Conservation (phyloP, 1,140 invertebrate genomes). For the Euborellia annulipes region DNA sequence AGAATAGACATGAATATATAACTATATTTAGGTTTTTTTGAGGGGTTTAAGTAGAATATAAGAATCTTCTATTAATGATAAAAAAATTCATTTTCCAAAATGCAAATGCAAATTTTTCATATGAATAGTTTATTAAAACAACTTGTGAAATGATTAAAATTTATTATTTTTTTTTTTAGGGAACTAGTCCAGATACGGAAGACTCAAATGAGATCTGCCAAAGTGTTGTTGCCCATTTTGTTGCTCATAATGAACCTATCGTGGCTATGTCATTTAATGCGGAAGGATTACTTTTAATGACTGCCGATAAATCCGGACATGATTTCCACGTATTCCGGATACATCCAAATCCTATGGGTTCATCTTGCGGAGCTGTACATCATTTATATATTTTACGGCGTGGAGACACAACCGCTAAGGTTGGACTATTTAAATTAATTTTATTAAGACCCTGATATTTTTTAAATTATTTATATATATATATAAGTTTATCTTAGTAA, state of each 20-base stretch:
- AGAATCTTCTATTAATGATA: too few species aligned
- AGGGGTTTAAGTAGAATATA: too few species aligned
- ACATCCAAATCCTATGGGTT: slow-evolving; percentile 78
- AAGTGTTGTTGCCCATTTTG: slow-evolving; percentile 80
- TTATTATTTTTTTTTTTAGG: slow-evolving; percentile 13
- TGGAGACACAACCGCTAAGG: slow-evolving; percentile 67
- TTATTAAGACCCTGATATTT: too few species aligned
- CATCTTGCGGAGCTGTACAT: slow-evolving; percentile 78
- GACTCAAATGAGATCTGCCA: slow-evolving; percentile 26
- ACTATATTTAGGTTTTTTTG: too few species aligned
- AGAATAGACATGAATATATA: too few species aligned
- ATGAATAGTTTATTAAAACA: background rate
- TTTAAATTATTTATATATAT: too few species aligned
- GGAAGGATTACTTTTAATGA: slow-evolving; percentile 79
- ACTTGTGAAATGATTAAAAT: slow-evolving; percentile 1
- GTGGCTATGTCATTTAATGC: slow-evolving; percentile 83
- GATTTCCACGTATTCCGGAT: slow-evolving; percentile 93
- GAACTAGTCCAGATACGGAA: slow-evolving; percentile 11
- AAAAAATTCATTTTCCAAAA: too few species aligned
- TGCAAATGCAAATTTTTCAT: too few species aligned
- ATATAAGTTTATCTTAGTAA: too few species aligned
- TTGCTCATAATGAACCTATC: slow-evolving; percentile 82
- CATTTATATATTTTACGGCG: slow-evolving; percentile 91
- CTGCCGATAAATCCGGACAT: slow-evolving; percentile 84
- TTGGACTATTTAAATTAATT: slow-evolving; percentile 31